Evolutionary conservation across 2,888 invertebrate genomes (phyloP).

Genomic region (Caenorhabditis zanzibari): DNA sequence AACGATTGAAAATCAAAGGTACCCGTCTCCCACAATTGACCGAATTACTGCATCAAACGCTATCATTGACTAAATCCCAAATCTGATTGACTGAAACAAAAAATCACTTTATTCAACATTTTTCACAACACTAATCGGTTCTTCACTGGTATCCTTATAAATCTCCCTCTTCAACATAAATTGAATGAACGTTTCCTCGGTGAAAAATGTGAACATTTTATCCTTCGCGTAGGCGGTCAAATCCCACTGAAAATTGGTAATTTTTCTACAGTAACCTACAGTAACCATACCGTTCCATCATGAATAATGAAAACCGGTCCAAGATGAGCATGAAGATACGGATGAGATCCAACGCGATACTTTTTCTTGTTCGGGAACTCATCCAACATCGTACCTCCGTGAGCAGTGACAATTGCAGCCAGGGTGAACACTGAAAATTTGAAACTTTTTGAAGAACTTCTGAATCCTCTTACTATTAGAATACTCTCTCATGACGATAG

Average conservation of each 20-base stretch:
- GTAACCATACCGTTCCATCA: conserved; percentile 8
- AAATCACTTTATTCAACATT: not conserved
- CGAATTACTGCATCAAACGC: too few relatives aligned
- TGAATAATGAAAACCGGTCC: conserved; percentile 33
- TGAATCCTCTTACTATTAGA: conserved; percentile 1
- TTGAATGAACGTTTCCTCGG: not conserved
- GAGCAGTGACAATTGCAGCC: not conserved
- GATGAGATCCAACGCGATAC: conserved; percentile 16
- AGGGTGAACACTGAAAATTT: conserved; percentile 4
- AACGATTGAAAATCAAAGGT: too few relatives aligned
- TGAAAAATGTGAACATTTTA: conserved; percentile 20
- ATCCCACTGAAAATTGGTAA: not conserved
- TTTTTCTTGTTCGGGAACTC: conserved; percentile 6
- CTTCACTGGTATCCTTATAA: not conserved
- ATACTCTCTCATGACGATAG: conserved; percentile 5
- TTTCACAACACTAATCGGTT: conserved; percentile 11
- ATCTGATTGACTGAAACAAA: not conserved
- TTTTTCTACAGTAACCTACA: not conserved
- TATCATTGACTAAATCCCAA: too few relatives aligned
- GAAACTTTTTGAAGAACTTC: not conserved
- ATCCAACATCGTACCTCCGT: conserved; percentile 17
- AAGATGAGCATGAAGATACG: conserved; percentile 24
- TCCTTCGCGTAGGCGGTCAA: not conserved
- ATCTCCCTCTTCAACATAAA: conserved; percentile 30
- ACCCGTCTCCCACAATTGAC: too few relatives aligned